Conservation (phyloP, 37 sponge, comb jelly and placozoan genomes). For the Ianthella basta region DNA sequence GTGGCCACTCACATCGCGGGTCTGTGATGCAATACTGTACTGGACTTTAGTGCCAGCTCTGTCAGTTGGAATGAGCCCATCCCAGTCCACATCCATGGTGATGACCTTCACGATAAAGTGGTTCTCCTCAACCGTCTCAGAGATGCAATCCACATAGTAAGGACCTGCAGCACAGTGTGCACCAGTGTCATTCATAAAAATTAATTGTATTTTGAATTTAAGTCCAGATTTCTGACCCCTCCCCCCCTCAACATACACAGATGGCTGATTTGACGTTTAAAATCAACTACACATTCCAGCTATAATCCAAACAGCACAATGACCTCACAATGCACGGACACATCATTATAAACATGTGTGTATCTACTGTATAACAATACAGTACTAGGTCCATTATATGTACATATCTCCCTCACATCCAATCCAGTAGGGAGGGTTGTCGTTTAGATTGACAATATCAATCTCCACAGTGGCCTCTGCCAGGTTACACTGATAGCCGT, state of each 20-base stretch:
- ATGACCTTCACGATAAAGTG: conserved; percentile 9
- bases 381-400: too few species aligned
- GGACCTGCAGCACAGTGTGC: conserved; percentile 3
- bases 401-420: too few species aligned
- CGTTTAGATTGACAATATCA: conserved; percentile 4
- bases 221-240: too few species aligned
- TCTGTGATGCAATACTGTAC: conserved; percentile 2
- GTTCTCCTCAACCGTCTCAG: background rate
- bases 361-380: too few species aligned
- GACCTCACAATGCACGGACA: too few species aligned
- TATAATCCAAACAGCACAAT: too few species aligned
- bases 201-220: too few species aligned
- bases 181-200: too few species aligned
- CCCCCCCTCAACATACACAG: too few species aligned
- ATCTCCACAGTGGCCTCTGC: conserved; percentile 23
- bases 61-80: background rate
- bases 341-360: too few species aligned
- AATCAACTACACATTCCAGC: too few species aligned
- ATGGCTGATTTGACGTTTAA: too few species aligned
- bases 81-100: conserved; percentile 21
- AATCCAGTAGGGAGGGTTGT: conserved; percentile 10
- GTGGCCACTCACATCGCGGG: background rate
- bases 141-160: conserved; percentile 14
- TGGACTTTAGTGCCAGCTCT: background rate
- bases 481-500: conserved; percentile 5